A percentile compares a stretch with the other conserved stretches of the same genome.
These are phyloP conservation scores for Metallyticus violacea DNA, from an alignment of 2,888 invertebrate species.

Conservation along the genomic window DNA sequence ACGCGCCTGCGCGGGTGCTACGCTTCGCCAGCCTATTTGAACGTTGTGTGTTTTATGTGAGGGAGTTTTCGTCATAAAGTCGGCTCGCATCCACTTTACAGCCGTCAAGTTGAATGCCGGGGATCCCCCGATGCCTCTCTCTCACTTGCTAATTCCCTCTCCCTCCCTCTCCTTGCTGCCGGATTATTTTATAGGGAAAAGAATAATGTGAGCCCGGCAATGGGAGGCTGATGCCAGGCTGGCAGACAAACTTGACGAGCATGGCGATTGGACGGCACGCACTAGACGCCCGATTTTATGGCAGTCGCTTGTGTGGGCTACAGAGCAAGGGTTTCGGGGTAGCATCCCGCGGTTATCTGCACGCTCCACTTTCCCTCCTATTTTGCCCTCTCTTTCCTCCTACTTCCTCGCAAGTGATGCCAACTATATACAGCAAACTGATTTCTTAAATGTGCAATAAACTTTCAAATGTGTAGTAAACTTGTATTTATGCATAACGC, in stretches of 20 bases:
- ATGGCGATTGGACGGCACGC: background rate
- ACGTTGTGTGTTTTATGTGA: background rate
- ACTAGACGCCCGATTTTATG: constrained; percentile 3
- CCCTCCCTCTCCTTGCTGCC: background rate
- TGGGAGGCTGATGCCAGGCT: background rate
- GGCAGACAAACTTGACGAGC: background rate
- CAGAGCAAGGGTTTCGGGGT: background rate
- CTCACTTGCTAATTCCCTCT: background rate
- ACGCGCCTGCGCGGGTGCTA: too few relatives aligned
- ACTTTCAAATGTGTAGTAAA: background rate
- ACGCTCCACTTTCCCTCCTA: background rate
- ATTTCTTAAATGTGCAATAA: constrained; percentile 1
- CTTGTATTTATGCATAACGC: background rate
- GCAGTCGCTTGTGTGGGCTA: background rate
- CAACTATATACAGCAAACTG: background rate
- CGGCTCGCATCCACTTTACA: background rate
- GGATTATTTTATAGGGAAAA: constrained; percentile 11
- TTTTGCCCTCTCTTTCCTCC: background rate
- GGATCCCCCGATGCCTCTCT: background rate
- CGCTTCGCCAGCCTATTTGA: background rate
- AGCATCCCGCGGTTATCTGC: background rate
- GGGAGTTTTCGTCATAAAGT: constrained; percentile 4
- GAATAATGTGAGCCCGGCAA: background rate
- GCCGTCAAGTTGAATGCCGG: background rate
- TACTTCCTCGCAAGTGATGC: background rate